phyloP scores from a whole-genome alignment of 2,888 invertebrate species.

The Autographa gamma region DNA sequence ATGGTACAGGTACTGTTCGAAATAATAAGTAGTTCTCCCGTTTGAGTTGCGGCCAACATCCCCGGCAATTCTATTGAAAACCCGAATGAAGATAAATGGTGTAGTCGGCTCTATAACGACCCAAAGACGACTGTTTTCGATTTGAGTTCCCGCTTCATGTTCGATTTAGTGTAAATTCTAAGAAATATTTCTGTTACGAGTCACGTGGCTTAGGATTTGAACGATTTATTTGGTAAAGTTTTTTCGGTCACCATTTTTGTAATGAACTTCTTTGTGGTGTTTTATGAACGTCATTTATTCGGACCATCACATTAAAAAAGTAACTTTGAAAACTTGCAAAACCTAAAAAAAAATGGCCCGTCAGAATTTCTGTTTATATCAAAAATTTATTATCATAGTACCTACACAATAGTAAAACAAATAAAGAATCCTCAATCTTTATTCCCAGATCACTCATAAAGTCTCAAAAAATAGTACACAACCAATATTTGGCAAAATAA shows the following conservation, averaged over 20 bases:
- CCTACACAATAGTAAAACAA: background rate
- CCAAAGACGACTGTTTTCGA: constrained; percentile 86
- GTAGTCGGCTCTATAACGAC: constrained; percentile 85
- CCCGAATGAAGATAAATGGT: constrained; percentile 88
- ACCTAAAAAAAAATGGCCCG: background rate
- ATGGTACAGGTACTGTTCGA: constrained; percentile 69
- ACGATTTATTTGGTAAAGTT: constrained; percentile 37
- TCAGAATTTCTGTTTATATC: background rate
- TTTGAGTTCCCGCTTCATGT: constrained; percentile 77
- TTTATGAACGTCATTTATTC: constrained; percentile 43
- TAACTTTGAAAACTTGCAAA: background rate
- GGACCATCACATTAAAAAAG: background rate
- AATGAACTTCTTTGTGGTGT: constrained; percentile 37
- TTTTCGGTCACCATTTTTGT: constrained; percentile 51
- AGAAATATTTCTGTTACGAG: constrained; percentile 65
- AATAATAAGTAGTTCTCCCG: constrained; percentile 87
- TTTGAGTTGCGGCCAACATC: constrained; percentile 86
- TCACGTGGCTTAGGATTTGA: constrained; percentile 27
- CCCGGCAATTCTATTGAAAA: constrained; percentile 85
- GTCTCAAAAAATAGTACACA: background rate
- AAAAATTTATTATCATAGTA: too few relatives aligned
- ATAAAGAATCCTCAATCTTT: background rate
- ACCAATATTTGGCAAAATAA: constrained; percentile 8
- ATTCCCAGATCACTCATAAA: background rate
- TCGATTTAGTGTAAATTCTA: constrained; percentile 81